phyloP scores from a whole-genome alignment of 2,888 invertebrate genomes.

The Mesochorus sp. region DNA sequence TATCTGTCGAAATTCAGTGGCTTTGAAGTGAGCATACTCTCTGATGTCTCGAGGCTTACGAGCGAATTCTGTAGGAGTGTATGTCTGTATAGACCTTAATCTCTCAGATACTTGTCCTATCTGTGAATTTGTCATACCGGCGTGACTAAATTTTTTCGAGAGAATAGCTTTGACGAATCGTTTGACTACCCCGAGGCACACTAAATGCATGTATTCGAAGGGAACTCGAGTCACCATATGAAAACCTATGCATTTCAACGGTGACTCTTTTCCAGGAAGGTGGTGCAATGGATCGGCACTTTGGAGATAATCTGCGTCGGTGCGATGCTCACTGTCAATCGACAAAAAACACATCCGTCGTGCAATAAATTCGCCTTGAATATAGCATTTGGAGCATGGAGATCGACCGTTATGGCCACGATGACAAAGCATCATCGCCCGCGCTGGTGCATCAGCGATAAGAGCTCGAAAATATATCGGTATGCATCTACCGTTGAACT shows the following conservation, averaged over 20 bases:
- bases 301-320: conserved; percentile 5
- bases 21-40: conserved; percentile 60
- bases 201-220: conserved; percentile 57
- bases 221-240: conserved; percentile 47
- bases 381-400: conserved; percentile 54
- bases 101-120: conserved; percentile 41
- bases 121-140: conserved; percentile 10
- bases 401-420: conserved; percentile 28
- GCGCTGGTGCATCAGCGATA: conserved; percentile 62
- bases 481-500: conserved; percentile 16
- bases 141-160: conserved; percentile 38
- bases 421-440: conserved; percentile 55
- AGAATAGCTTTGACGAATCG: conserved; percentile 42
- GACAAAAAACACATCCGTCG: conserved; percentile 1
- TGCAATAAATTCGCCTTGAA: neutral
- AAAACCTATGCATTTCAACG: conserved; percentile 4
- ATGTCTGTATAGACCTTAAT: conserved; percentile 36
- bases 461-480: conserved; percentile 40
- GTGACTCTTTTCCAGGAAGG: conserved; percentile 2
- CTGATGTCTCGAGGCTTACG: conserved; percentile 61
- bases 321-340: neutral
- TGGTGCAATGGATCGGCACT: conserved; percentile 1
- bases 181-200: conserved; percentile 44
- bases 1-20: conserved; percentile 66
- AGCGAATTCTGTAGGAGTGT: conserved; percentile 66